Conservation (phyloP, 2,888 invertebrate species). For the Mythimna albipuncta region DNA sequence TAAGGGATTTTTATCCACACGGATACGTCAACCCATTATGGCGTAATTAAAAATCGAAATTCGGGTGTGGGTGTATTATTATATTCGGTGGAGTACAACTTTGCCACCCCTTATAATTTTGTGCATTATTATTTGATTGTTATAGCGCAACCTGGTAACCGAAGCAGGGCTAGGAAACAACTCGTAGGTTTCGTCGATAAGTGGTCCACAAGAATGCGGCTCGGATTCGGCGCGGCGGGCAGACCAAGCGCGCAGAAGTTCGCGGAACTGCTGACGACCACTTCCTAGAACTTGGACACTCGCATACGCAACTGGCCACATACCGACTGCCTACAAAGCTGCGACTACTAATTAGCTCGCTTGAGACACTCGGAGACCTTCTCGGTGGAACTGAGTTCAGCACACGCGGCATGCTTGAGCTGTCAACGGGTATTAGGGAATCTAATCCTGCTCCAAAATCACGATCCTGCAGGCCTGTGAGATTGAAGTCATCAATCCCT, state of each 20-base stretch:
- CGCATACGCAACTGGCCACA: slow-evolving; percentile 29
- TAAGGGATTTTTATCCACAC: no score
- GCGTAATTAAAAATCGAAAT: not conserved
- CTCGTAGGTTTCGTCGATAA: not conserved
- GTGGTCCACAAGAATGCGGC: slow-evolving; percentile 38
- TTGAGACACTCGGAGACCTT: not conserved
- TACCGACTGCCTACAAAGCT: not conserved
- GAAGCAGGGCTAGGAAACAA: not conserved
- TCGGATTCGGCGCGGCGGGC: slow-evolving; percentile 34
- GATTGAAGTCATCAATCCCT: no score
- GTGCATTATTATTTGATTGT: not conserved
- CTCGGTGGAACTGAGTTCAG: not conserved
- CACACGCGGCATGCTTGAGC: not conserved
- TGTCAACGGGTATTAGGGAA: not conserved
- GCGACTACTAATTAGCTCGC: slow-evolving; percentile 1
- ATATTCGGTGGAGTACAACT: not conserved
- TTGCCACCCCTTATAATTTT: not conserved
- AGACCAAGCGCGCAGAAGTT: slow-evolving; percentile 26
- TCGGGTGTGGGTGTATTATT: no score
- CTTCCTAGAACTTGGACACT: slow-evolving; percentile 36
- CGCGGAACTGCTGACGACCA: slow-evolving; percentile 33
- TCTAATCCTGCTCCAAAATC: no score
- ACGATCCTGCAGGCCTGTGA: no score
- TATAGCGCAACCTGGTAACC: not conserved
- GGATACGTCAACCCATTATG: no score